Base-by-base conservation (phyloP, 2,888 invertebrate genomes). In the Saturnia pavonia region DNA sequence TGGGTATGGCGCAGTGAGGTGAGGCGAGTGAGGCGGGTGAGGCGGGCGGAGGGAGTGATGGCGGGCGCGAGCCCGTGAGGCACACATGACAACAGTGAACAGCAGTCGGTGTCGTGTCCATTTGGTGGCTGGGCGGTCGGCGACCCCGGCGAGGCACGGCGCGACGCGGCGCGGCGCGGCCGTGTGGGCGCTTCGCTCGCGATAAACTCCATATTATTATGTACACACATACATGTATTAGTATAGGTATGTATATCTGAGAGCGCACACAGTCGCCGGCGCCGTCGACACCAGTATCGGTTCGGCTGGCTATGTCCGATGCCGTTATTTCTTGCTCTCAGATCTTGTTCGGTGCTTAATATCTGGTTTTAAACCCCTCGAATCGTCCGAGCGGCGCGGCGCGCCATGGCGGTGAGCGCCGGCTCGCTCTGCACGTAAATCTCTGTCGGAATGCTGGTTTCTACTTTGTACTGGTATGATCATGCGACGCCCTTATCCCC, bases 241-340 rank as follows among this genome's bases (percentile, higher is more conserved):
- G 19, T 19, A 51, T 19, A 25, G 9, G 22, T 60, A 60, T 14
- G 16, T 27, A 27, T 60, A 73, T 63, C 70, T 67, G 67, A 73
- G 70, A 70, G 72, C 74, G 68, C 40, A 72, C 73, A 71, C 71
- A 42, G 70, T 60, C 66, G 40, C 65, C 66, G 40, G 54, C 66
- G 40, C 65, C 66, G 40, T 34, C 60, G 70, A 70, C 70, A 72
- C 73, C 74, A 66, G 76, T 74, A 73, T 76, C 80, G 78, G 77
- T 69, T 73, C 80, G 81, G 82, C 82, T 77, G 83, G 82, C 82
- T 82, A 76, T 81, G 82, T 78, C 78, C 79, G 77, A 76, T 85
- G 78, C 87, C 87, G 87, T 87, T 87, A 87, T 83, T 86, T 85
- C 85, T 86, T 82, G 87, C 84, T 87, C 84, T 83, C 82, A 83